Conservation (phyloP, 2,888 invertebrate species). For the Drosophila buzzatii region DNA sequence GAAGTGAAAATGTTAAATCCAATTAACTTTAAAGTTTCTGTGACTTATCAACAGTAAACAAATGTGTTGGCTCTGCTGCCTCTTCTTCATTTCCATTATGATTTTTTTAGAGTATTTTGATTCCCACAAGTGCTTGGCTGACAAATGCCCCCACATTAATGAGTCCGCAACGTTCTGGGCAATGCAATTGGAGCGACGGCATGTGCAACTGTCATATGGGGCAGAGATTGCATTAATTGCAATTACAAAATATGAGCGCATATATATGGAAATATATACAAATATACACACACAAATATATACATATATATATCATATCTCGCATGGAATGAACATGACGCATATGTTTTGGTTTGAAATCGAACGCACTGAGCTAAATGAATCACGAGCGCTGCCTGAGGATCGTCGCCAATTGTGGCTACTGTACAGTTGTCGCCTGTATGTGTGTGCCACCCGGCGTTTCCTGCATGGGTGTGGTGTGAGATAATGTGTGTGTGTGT, state of each 20-base stretch:
- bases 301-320: conserved; percentile 17
- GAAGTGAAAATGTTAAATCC: neutral
- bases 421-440: conserved; percentile 51
- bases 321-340: conserved; percentile 53
- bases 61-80: neutral
- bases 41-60: neutral
- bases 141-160: conserved; percentile 22
- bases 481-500: conserved; percentile 25
- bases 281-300: neutral
- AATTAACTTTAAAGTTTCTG: neutral
- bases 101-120: conserved; percentile 6
- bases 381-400: conserved; percentile 48
- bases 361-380: conserved; percentile 40
- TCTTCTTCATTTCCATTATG: neutral
- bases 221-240: conserved; percentile 70
- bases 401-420: conserved; percentile 17
- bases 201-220: conserved; percentile 57
- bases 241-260: conserved; percentile 62
- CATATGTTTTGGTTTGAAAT: conserved; percentile 72
- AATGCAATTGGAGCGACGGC: conserved; percentile 39
- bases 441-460: conserved; percentile 32
- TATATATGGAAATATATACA: conserved; percentile 17
- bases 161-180: conserved; percentile 38
- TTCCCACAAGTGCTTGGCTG: conserved; percentile 22
- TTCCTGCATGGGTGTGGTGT: conserved; percentile 61